Evolutionary conservation across 2,113 vertebrate species (phyloP), one percentile per base, ranked within the genome.

Genomic region (Anguilla rostrata): DNA sequence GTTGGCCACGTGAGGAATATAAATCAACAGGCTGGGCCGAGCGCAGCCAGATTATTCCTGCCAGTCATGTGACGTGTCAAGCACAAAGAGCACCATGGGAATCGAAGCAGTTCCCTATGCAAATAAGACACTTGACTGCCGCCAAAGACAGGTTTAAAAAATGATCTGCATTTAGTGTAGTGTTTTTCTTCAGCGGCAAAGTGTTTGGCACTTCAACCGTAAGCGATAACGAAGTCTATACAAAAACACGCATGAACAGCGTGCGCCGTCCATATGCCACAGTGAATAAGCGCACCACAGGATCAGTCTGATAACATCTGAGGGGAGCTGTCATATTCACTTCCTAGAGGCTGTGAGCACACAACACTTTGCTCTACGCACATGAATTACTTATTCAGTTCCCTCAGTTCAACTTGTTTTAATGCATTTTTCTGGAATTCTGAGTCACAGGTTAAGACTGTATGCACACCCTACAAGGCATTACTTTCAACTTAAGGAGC

Each of bases 1-100:
- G 40, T 40, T 43, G 9, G 14, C 26, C 26, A 57, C 43, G 39
- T 39, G 75, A 16, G n/a, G 57, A 86, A 86, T 41, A 66, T 53
- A 82, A 86, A 86, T 86, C 85, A 86, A 82, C 82, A 86, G 43
- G 22, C 26, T 40, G 39, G 4, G 34, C 12, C 12, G 18, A 39
- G 56, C 20, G 79, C 16, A 18, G 39, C 4, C 39, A 40, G 79
- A 16, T 20, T 60, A 60, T 18, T 80, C 53, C 15, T 40, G 66
- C n/a, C 46, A 41, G 46, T n/a, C 80, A 78, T 81, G 85, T n/a
- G 80, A 71, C 83, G 71, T 71, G 39, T 39, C 83, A 71, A 34
- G 34, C 60, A 39, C 56, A 86, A 22, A 86, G 20, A 2, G 14
- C n/a, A 39, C 7, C 29, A 39, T 80, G 78, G 78, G 5, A 5